Percentiles rank a stretch among this genome's conserved stretches.
Evolutionary conservation across 2,113 vertebrate species (phyloP).

Genomic region (Talpa occidentalis): DNA sequence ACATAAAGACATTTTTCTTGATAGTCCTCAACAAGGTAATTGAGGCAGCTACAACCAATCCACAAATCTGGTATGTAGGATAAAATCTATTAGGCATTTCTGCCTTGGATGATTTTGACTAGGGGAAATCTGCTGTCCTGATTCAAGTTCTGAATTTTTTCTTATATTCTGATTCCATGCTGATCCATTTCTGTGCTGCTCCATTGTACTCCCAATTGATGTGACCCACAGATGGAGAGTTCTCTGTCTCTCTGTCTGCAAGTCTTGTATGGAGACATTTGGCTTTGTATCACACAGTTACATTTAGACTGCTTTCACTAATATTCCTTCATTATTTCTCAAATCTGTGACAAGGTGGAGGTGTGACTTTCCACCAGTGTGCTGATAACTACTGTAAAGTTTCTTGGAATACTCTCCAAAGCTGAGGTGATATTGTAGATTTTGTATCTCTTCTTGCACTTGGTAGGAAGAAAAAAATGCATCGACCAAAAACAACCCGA

Average conservation of each 20-base stretch:
- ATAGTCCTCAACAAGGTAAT: background rate
- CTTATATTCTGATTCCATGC: background rate
- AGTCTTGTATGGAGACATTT: background rate
- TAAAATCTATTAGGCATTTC: constrained; percentile 5
- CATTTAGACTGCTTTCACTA: background rate
- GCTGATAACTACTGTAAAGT: background rate
- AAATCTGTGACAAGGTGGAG: background rate
- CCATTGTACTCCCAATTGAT: background rate
- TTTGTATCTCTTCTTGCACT: background rate
- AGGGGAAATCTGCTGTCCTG: background rate
- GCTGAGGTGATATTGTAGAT: background rate
- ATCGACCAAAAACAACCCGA: background rate
- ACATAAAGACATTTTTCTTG: constrained; percentile 2
- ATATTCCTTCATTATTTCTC: background rate
- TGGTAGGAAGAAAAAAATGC: background rate
- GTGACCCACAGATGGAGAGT: background rate
- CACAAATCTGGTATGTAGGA: background rate
- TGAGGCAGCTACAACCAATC: background rate
- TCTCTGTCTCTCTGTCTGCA: background rate
- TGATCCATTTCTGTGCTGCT: background rate
- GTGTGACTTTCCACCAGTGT: background rate
- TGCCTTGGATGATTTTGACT: background rate
- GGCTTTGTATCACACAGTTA: background rate
- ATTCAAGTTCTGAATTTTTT: background rate
- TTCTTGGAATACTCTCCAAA: background rate